Evolutionary conservation across 2,888 invertebrate genomes (phyloP).

Genomic region (Rotaria magnacalcarata): DNA sequence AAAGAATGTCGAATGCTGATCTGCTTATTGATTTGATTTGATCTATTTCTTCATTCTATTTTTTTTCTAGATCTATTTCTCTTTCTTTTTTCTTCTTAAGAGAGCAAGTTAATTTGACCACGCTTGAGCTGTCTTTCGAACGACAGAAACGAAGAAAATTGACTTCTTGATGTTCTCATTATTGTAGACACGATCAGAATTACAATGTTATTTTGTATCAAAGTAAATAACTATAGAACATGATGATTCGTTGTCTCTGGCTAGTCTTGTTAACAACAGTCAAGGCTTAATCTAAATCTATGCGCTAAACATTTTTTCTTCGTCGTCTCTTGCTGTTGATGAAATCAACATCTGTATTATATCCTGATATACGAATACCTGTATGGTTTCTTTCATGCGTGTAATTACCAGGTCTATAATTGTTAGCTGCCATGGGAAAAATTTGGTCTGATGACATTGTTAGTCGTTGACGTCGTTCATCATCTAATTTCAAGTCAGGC

Average conservation of each 20-base stretch:
- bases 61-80: neutral
- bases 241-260: neutral
- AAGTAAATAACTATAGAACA: neutral
- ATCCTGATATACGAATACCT: neutral
- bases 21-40: constrained; percentile 18
- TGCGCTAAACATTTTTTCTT: neutral
- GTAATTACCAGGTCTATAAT: neutral
- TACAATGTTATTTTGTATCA: neutral
- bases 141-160: neutral
- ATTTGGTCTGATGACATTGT: neutral
- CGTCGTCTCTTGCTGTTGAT: neutral
- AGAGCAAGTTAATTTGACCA: neutral
- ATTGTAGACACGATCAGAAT: neutral
- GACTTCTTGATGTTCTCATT: neutral
- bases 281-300: neutral
- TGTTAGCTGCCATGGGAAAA: neutral
- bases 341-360: neutral
- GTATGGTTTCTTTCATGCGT: neutral
- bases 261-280: neutral
- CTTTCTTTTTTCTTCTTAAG: neutral
- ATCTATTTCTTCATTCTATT: neutral
- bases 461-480: neutral
- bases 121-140: neutral
- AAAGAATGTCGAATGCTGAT: neutral
- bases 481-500: neutral